Percentiles rank a stretch among this genome's conserved stretches.
Conservation (phyloP, 1,140 invertebrate species). For the Melipona quadrifasciata region DNA sequence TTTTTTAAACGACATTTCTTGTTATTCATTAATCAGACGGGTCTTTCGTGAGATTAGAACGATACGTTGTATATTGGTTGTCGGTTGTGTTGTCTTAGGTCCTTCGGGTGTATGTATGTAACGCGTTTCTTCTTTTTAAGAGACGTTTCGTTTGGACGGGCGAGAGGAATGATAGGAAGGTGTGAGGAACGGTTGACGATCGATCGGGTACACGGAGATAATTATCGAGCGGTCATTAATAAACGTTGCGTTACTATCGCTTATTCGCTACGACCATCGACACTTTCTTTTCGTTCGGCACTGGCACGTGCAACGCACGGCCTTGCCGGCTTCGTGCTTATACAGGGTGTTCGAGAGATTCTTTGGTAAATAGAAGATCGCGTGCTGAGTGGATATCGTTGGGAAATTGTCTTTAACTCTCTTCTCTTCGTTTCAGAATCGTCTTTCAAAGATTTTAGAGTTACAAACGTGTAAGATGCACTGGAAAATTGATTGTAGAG, state of each 20-base stretch:
- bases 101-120: neutral
- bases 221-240: conserved; percentile 36
- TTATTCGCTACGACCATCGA: conserved; percentile 28
- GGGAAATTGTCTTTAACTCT: neutral
- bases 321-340: conserved; percentile 11
- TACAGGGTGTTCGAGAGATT: conserved; percentile 11
- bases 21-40: neutral
- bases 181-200: conserved; percentile 23
- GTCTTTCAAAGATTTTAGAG: too few species aligned
- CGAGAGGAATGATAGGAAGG: neutral
- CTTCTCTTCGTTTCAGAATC: neutral
- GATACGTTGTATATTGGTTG: neutral
- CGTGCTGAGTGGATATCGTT: neutral
- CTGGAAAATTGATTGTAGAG: too few species aligned
- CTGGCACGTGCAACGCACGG: conserved; percentile 30
- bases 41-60: neutral
- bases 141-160: neutral
- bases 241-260: conserved; percentile 27
- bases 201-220: conserved; percentile 20
- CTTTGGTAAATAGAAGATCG: neutral
- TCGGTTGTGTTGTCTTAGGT: neutral
- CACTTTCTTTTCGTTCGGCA: conserved; percentile 22
- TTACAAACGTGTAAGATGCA: too few species aligned
- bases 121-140: neutral
- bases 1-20: neutral